Base-by-base conservation (phyloP, 2,888 invertebrate species). In the Artemia sinica region DNA sequence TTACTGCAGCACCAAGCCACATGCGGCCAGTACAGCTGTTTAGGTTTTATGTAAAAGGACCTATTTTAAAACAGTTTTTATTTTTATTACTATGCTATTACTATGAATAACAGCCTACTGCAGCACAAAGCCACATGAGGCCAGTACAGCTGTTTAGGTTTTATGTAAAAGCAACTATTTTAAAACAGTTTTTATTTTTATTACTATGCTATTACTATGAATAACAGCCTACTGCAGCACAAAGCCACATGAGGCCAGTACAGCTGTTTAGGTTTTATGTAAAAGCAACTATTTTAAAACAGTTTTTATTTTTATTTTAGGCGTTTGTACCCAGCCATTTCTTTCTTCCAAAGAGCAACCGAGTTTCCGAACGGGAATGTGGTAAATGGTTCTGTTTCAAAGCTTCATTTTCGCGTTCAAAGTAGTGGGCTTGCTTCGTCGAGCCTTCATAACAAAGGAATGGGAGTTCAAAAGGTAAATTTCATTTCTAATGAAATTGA, bases 281-380 rank as follows among this genome's bases (percentile, higher is more conserved):
- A 41, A 41, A 41, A 41, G 5, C 5, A 41, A 41, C 5, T 41
- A 41, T 41, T 41, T 41, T 41, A 41, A 41, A 41, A 41, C 41
- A 41, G 41, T 41, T 41, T 28, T 6, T 6, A 41, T 41, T 41
- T 41, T 41, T 70, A 66, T 71, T 66, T 8, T 74, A 80, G 81
- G 72, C 77, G 83, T 8, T 75, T 83, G 50, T 82, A 81, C 74
- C 83, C 83, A 5, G 83, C 83, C 73, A 79, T 83, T 77, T 94
- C 93, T 69, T 98, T 98, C 80, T 98, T 98, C 79, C 97, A 97
- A 80, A 87, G 85, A 76, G 87, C 93, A 13, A 95, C 95, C 1
- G 89, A 91, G 72, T 93, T 85, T 78, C 96, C 97, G 0, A 91
- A 91, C 76, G 79, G 82, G 69, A 85, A 86, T 74, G 84, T 87